phyloP scores from a whole-genome alignment of 2,888 invertebrate species.

The Cremastobaeus sp. region DNA sequence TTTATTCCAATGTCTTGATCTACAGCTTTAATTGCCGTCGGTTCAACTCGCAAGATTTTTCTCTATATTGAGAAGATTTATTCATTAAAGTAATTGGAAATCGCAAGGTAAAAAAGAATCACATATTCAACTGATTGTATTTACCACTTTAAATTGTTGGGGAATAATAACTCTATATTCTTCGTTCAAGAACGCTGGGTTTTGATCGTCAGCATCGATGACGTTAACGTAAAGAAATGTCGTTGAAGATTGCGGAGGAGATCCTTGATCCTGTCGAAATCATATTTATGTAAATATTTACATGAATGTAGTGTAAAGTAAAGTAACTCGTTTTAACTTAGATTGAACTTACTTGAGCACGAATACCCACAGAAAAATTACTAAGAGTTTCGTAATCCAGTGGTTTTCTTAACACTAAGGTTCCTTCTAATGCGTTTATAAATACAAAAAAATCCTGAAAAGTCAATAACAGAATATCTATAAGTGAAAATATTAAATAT shows the following conservation, averaged over 20 bases:
- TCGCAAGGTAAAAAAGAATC: background rate
- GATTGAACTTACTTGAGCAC: slow-evolving; percentile 79
- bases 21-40: slow-evolving; percentile 86
- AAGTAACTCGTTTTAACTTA: too few relatives aligned
- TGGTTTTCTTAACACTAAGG: slow-evolving; percentile 87
- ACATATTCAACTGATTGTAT: background rate
- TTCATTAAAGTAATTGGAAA: background rate
- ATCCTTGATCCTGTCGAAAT: slow-evolving; percentile 87
- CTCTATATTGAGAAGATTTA: slow-evolving; percentile 77
- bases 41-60: slow-evolving; percentile 83
- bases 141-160: slow-evolving; percentile 80
- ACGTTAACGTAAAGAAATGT: slow-evolving; percentile 87
- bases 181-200: slow-evolving; percentile 88
- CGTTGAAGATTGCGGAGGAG: slow-evolving; percentile 87
- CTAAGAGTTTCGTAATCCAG: slow-evolving; percentile 90
- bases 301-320: too few relatives aligned
- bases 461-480: background rate
- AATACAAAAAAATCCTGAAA: slow-evolving; percentile 88
- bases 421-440: slow-evolving; percentile 91
- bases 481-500: too few relatives aligned
- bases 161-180: slow-evolving; percentile 86
- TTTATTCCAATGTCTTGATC: slow-evolving; percentile 91
- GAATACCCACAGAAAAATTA: slow-evolving; percentile 87
- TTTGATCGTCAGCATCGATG: slow-evolving; percentile 94
- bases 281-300: too few relatives aligned